Conservation (phyloP, 2,113 vertebrate genomes). For the Neodontobutis hainanensis region DNA sequence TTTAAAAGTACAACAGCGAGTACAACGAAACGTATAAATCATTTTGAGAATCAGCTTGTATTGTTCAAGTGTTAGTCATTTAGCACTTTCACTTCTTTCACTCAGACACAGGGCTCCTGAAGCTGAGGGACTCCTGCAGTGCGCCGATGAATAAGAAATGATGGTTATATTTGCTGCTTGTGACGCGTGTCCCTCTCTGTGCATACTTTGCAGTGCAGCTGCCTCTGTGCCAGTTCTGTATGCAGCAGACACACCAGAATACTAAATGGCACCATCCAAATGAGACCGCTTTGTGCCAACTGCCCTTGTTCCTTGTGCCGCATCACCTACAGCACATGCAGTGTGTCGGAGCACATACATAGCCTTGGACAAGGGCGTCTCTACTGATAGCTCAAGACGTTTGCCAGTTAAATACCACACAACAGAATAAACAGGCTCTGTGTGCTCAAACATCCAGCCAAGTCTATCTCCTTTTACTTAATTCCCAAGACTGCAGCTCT, state of each 20-base stretch:
- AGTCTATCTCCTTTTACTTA: constrained; percentile 26
- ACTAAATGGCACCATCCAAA: constrained; percentile 16
- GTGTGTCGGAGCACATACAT: neutral
- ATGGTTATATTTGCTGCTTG: constrained; percentile 36
- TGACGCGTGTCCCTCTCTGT: constrained; percentile 31
- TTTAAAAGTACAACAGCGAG: constrained; percentile 16
- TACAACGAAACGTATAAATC: too few species aligned
- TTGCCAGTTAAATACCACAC: constrained; percentile 30
- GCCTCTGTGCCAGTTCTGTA: constrained; percentile 12
- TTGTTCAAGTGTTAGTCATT: neutral
- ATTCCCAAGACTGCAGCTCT: neutral
- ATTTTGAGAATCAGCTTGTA: neutral
- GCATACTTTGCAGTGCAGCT: constrained; percentile 29
- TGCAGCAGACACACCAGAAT: constrained; percentile 7
- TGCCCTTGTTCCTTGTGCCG: constrained; percentile 18
- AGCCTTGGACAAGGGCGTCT: neutral
- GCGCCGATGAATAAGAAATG: constrained; percentile 59
- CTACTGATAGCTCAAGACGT: constrained; percentile 29
- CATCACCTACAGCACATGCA: constrained; percentile 9
- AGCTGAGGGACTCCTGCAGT: constrained; percentile 28
- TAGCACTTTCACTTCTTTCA: constrained; percentile 20
- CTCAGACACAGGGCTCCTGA: neutral
- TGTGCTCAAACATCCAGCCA: constrained; percentile 37
- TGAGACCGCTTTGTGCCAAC: constrained; percentile 30
- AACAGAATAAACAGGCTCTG: constrained; percentile 51